A percentile compares a stretch with the other conserved stretches of the same genome.
Conservation (phyloP, 2,888 invertebrate species). For the Mythimna pallens region DNA sequence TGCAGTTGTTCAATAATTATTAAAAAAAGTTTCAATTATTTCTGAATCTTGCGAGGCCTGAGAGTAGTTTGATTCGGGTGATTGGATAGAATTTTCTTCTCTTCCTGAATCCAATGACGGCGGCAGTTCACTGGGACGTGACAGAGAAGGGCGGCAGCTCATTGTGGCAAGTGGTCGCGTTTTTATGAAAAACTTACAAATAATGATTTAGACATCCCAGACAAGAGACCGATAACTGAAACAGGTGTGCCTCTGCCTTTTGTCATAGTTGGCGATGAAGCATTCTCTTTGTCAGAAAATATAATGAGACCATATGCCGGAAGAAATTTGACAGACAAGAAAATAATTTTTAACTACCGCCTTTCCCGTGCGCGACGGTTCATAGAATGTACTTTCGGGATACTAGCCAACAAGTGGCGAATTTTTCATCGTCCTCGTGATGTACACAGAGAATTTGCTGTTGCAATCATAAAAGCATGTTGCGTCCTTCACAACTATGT, state of each 20-base stretch:
- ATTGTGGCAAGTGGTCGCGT: not conserved
- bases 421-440: constrained; percentile 4
- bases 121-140: too few species aligned
- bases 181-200: constrained; percentile 37
- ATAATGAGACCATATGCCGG: constrained; percentile 44
- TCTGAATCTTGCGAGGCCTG: too few species aligned
- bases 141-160: too few species aligned
- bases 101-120: too few species aligned
- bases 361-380: not conserved
- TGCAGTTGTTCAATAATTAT: too few species aligned
- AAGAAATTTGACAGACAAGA: constrained; percentile 21
- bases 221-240: constrained; percentile 24
- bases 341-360: not conserved
- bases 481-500: constrained; percentile 1
- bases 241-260: constrained; percentile 20
- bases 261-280: constrained; percentile 50
- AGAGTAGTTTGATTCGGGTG: too few species aligned
- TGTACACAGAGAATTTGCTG: constrained; percentile 18
- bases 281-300: constrained; percentile 41
- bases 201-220: constrained; percentile 37
- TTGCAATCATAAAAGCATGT: constrained; percentile 25
- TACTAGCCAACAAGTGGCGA: not conserved
- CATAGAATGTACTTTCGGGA: not conserved
- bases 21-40: too few species aligned
- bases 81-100: too few species aligned